Conservation (phyloP, 2,888 invertebrate genomes). For the Chrysolina americana region DNA sequence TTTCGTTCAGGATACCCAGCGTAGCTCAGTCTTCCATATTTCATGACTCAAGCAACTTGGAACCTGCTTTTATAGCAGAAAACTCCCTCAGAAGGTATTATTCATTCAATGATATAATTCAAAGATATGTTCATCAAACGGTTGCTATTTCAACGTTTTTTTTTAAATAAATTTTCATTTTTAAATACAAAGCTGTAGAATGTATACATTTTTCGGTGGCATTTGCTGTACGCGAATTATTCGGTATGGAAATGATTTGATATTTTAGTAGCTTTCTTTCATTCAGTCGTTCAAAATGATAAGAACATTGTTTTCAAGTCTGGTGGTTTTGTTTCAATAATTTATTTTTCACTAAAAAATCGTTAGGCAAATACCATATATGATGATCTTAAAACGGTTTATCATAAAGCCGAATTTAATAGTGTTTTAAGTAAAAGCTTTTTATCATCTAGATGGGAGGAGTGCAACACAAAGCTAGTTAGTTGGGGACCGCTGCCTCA, state of each 20-base stretch:
- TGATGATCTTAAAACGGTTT: no score
- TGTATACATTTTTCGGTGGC: not conserved
- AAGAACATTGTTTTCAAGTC: no score
- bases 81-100: conserved; percentile 81
- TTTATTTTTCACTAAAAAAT: no score
- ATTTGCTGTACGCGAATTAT: not conserved
- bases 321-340: no score
- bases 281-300: not conserved
- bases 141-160: not conserved
- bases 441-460: conserved; percentile 76
- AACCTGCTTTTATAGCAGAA: conserved; percentile 85
- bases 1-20: conserved; percentile 91
- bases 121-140: no score
- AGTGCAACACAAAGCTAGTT: conserved; percentile 89
- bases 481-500: conserved; percentile 93
- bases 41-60: conserved; percentile 88
- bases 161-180: not conserved
- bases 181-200: not conserved
- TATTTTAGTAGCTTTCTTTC: not conserved
- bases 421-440: not conserved
- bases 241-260: not conserved
- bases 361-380: no score
- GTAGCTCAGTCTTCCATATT: conserved; percentile 93
- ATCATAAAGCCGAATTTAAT: no score
- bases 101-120: not conserved